Conservation (phyloP, 1,140 invertebrate genomes). For the Pteromalus puparum region DNA sequence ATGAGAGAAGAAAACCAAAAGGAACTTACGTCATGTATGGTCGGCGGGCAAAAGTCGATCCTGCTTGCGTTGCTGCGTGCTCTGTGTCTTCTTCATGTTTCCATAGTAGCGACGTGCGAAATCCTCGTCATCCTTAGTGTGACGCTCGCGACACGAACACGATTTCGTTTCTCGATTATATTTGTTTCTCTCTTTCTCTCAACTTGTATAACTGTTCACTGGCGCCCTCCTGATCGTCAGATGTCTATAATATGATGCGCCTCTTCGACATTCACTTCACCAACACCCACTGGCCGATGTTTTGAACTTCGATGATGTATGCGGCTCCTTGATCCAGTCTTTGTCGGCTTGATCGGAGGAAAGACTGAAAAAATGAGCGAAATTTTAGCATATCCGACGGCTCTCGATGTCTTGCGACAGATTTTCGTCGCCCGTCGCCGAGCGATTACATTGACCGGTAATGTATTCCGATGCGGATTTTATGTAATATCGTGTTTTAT, state of each 20-base stretch:
- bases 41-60: slow-evolving; percentile 64
- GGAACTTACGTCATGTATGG: slow-evolving; percentile 74
- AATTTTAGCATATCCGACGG: neutral
- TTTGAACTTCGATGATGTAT: neutral
- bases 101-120: slow-evolving; percentile 64
- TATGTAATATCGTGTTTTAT: no score
- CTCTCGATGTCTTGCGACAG: no score
- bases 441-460: no score
- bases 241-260: no score
- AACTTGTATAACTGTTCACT: slow-evolving; percentile 13
- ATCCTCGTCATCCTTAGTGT: slow-evolving; percentile 58
- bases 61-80: slow-evolving; percentile 63
- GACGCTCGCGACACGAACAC: slow-evolving; percentile 23
- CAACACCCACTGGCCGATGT: slow-evolving; percentile 42
- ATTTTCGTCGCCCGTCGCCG: no score
- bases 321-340: neutral
- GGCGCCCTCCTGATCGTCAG: neutral
- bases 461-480: no score
- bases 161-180: slow-evolving; percentile 15
- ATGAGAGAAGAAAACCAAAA: neutral
- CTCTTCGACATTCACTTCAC: slow-evolving; percentile 44
- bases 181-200: neutral
- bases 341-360: neutral
- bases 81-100: slow-evolving; percentile 70
- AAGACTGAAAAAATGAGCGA: neutral